phyloP scores from a whole-genome alignment of 2,113 vertebrate genomes.

The Antigone vipio region DNA sequence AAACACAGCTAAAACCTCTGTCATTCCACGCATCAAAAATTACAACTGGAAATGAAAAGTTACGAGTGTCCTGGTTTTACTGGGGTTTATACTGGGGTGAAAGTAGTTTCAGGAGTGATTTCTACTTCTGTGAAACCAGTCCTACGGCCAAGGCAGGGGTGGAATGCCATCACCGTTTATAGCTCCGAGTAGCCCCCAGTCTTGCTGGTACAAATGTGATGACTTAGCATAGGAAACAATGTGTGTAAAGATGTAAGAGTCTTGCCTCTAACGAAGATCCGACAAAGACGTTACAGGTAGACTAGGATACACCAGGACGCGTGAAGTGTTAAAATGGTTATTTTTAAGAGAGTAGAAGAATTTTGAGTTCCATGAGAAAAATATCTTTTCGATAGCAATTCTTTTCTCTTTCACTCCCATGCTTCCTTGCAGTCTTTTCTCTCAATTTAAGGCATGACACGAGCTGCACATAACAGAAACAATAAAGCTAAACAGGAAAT shows the following conservation, averaged over 20 bases:
- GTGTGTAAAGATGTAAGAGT: background rate
- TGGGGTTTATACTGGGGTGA: background rate
- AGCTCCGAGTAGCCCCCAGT: background rate
- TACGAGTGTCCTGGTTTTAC: background rate
- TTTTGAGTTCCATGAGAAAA: background rate
- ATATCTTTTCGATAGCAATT: background rate
- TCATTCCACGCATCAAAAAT: background rate
- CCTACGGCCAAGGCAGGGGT: background rate
- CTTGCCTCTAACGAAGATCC: background rate
- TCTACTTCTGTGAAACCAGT: background rate
- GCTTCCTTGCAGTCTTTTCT: background rate
- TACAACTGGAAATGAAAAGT: background rate
- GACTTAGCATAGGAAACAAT: background rate
- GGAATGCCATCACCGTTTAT: background rate
- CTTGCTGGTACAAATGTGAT: background rate
- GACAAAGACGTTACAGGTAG: background rate
- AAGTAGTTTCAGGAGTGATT: background rate
- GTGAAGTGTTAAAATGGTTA: background rate
- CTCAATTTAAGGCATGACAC: background rate
- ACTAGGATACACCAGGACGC: background rate
- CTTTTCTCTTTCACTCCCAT: background rate
- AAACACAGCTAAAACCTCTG: background rate
- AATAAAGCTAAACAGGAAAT: conserved; percentile 41
- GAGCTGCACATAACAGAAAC: background rate
- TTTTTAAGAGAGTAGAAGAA: background rate